Evolutionary conservation across 1,140 invertebrate genomes (phyloP).

Genomic region (Pseudomyrmex dendroicus): DNA sequence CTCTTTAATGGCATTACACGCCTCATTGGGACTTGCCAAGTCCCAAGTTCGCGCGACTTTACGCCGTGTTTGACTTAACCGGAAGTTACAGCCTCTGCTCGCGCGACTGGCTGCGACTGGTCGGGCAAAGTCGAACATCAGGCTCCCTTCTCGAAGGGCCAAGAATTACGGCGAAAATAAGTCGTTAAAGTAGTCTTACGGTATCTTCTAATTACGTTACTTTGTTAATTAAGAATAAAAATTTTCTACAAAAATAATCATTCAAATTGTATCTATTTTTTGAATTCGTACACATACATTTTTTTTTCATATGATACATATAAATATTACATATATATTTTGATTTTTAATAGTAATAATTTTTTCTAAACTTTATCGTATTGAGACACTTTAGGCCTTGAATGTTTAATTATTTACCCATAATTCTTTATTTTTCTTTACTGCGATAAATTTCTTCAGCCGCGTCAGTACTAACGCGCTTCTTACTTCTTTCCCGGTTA

Average conservation of each 20-base stretch:
- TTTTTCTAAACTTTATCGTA: not conserved
- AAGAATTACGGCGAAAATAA: constrained; percentile 58
- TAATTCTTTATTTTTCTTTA: not conserved
- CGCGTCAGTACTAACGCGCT: not conserved
- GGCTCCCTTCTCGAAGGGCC: constrained; percentile 62
- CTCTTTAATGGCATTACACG: constrained; percentile 85
- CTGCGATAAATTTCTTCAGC: not conserved
- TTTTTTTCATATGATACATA: not conserved
- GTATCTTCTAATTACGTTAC: constrained; percentile 13
- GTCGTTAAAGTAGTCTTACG: constrained; percentile 16
- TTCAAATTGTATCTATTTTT: not conserved
- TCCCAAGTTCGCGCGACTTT: constrained; percentile 82
- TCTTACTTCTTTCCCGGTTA: not conserved
- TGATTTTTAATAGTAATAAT: not conserved
- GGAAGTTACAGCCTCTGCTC: constrained; percentile 77
- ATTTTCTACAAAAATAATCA: not conserved
- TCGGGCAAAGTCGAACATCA: constrained; percentile 63
- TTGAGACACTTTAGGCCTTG: not conserved
- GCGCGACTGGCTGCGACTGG: constrained; percentile 69
- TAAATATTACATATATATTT: not conserved
- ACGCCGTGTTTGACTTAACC: constrained; percentile 83
- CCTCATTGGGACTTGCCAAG: constrained; percentile 85
- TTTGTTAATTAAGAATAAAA: not conserved
- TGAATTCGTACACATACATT: not conserved
- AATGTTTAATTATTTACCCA: not conserved